phyloP scores from a whole-genome alignment of 2,113 vertebrate species.

The Halichoeres trimaculatus region DNA sequence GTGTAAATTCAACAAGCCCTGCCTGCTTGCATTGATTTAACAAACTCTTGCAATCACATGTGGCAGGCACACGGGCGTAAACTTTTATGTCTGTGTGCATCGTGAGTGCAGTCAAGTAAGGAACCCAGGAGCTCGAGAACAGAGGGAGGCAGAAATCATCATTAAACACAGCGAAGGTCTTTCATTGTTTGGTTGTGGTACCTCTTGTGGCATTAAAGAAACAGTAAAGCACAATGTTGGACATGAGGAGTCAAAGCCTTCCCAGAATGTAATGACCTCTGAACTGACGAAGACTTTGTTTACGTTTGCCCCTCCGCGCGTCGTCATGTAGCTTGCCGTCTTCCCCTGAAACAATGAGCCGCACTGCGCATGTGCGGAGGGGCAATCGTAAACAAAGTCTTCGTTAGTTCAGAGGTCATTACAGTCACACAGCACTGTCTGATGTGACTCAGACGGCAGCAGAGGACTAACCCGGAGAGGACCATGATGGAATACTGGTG shows the following conservation, averaged over 20 bases:
- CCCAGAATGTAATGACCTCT: too few species aligned
- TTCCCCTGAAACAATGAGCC: too few species aligned
- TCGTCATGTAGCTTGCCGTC: too few species aligned
- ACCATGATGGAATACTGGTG: too few species aligned
- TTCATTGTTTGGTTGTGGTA: background rate
- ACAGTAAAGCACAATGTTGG: background rate
- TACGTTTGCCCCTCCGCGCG: too few species aligned
- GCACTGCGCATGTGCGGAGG: too few species aligned
- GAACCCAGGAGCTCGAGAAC: slow-evolving; percentile 15
- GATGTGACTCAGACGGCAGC: too few species aligned
- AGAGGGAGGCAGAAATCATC: slow-evolving; percentile 2
- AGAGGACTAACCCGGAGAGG: too few species aligned
- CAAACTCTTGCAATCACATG: slow-evolving; percentile 32
- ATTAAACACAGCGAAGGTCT: background rate
- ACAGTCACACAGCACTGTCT: too few species aligned
- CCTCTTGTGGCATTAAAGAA: fast-evolving
- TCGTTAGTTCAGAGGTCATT: too few species aligned
- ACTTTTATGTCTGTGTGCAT: slow-evolving; percentile 39
- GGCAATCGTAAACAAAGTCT: too few species aligned
- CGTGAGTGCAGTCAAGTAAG: slow-evolving; percentile 12
- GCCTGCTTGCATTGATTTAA: slow-evolving; percentile 52
- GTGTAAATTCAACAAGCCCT: slow-evolving; percentile 46
- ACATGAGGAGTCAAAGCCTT: background rate
- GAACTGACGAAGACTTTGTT: too few species aligned
- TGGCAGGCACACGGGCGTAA: slow-evolving; percentile 45